Conservation (phyloP, 2,888 invertebrate genomes). For the Tipula unca region DNA sequence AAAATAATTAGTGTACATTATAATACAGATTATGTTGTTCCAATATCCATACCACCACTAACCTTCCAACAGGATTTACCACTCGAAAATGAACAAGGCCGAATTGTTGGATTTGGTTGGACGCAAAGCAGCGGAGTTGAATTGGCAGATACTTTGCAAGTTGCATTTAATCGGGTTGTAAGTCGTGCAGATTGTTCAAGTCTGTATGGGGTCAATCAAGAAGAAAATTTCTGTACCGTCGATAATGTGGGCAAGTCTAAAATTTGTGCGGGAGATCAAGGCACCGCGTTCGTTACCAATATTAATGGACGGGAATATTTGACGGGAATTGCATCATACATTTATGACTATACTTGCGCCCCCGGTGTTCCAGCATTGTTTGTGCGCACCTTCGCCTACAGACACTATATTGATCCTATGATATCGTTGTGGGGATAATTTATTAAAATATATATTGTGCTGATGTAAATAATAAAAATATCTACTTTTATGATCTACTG, state of each 20-base stretch:
- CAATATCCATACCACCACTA: background rate
- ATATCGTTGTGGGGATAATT: background rate
- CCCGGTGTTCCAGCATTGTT: background rate
- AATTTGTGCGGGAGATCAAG: constrained; percentile 3
- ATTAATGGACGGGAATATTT: background rate
- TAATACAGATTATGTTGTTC: background rate
- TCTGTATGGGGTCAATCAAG: background rate
- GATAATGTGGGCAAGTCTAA: background rate
- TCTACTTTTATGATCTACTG: background rate
- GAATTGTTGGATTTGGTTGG: background rate
- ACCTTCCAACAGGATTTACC: background rate
- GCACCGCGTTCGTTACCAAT: background rate
- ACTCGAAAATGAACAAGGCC: background rate
- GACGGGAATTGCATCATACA: background rate
- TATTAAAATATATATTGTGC: background rate
- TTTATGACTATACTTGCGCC: background rate
- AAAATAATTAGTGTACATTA: background rate
- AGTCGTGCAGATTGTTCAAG: background rate
- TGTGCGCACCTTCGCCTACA: background rate
- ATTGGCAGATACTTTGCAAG: background rate
- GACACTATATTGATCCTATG: background rate
- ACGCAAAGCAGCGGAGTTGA: background rate
- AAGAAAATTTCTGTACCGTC: background rate
- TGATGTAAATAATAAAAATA: background rate
- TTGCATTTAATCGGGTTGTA: background rate